Evolutionary conservation across 2,888 invertebrate genomes (phyloP).

Genomic region (Drosophila flavopinicola): DNA sequence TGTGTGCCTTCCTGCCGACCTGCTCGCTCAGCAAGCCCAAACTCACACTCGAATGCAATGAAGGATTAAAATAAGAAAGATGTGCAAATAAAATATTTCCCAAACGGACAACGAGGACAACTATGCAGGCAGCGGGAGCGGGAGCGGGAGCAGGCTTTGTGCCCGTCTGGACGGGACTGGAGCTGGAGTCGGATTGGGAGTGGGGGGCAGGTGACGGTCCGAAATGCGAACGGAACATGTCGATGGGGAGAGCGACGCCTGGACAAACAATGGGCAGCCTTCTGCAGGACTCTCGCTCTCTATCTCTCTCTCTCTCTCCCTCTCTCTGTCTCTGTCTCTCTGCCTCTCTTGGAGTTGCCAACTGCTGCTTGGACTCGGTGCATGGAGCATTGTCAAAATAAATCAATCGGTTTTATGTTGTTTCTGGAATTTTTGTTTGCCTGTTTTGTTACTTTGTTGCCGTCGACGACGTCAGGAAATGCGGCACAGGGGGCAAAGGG

Average conservation of each 20-base stretch:
- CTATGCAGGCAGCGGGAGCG: conserved; percentile 32
- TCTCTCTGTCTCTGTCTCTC: neutral
- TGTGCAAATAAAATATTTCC: conserved; percentile 82
- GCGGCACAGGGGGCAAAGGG: conserved; percentile 36
- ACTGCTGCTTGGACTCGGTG: too few relatives aligned
- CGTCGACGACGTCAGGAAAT: conserved; percentile 52
- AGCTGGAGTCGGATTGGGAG: neutral
- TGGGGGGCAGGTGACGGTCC: conserved; percentile 53
- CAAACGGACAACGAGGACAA: conserved; percentile 74
- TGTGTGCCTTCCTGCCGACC: neutral
- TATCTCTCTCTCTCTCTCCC: neutral
- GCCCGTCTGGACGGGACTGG: neutral
- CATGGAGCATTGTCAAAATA: conserved; percentile 82
- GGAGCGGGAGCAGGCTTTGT: conserved; percentile 24
- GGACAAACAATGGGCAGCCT: conserved; percentile 60
- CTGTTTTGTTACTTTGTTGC: conserved; percentile 72
- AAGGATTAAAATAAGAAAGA: conserved; percentile 84
- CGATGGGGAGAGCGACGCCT: conserved; percentile 44
- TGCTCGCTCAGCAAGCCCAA: conserved; percentile 24
- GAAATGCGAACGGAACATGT: conserved; percentile 73
- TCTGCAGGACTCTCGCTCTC: conserved; percentile 25
- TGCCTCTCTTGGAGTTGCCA: conserved; percentile 7
- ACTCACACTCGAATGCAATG: conserved; percentile 59
- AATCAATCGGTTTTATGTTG: conserved; percentile 84
- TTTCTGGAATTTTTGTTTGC: conserved; percentile 80